Base-by-base conservation (phyloP, 2,888 invertebrate genomes). In the Andrena bicolor region DNA sequence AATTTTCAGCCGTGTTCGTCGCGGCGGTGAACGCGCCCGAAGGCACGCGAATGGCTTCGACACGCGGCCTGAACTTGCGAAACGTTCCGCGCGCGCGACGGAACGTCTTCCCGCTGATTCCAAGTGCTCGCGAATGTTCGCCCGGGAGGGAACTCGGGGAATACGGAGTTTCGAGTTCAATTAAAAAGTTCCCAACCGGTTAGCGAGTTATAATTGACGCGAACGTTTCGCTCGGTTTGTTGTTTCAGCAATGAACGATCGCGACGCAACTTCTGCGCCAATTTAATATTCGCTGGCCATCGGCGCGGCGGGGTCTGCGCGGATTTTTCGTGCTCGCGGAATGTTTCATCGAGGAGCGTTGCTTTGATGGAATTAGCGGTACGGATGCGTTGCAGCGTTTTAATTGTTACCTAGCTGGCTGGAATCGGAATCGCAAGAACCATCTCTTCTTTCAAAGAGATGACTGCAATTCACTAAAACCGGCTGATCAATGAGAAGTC, bases 11-110 rank as follows among this genome's bases (percentile, higher is more conserved):
- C 66, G 60, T 53, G n/a, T 35, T 7, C 66, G 61, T 48, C 23
- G 30, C 63, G 76, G 23, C 63, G 78, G 56, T 79, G 49, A 76
- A 79, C 78, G 76, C 63, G 75, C 78, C 53, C 76, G 69, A 76
- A 48, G 69, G 64, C 48, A 48, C 69, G 64, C 76, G 76, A 79
- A 79, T 69, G 48, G 69, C 76, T 76, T 69, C 64, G 79, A 79
- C 69, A 79, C 76, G 63, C 69, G 35, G 63, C 28, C 76, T 61
- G 63, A 76, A 58, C 79, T 79, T 63, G 79, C 69, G 56, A 69
- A 79, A 49, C 64, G 69, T 68, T 79, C 79, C n/a, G n/a, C 48
- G 13, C 16, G n/a, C 70, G 51, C 63, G 53, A 53, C 66, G 66
- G 51, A 69, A 69, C 48, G 26, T 76, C 76, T 79, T 76, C 32